These are phyloP conservation scores for Acanthisitta chloris DNA, from an alignment of 2,113 vertebrate genomes.

Conservation along the genomic window DNA sequence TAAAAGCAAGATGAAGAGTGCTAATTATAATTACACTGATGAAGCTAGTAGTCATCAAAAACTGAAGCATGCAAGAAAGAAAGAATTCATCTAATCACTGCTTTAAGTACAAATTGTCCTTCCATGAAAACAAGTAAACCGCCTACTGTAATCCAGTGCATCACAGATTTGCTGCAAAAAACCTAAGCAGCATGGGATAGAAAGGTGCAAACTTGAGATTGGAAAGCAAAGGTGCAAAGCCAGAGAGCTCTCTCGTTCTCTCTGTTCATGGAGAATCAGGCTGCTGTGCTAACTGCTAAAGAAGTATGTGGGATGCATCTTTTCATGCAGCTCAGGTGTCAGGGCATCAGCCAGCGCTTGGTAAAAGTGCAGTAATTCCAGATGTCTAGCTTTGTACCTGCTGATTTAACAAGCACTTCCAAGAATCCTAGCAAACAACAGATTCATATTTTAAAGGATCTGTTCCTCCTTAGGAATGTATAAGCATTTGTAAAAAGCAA, in stretches of 20 bases:
- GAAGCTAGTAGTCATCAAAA: conserved; percentile 83
- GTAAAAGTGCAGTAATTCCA: background rate
- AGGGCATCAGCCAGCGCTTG: background rate
- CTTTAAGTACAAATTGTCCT: conserved; percentile 72
- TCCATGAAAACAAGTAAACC: conserved; percentile 67
- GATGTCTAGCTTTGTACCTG: background rate
- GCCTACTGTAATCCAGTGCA: conserved; percentile 45
- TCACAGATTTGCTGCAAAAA: conserved; percentile 27
- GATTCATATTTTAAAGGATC: conserved; percentile 13
- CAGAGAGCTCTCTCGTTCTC: conserved; percentile 22
- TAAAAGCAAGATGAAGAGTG: conserved; percentile 79
- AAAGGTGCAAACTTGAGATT: conserved; percentile 30
- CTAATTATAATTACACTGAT: conserved; percentile 88
- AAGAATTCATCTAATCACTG: conserved; percentile 66
- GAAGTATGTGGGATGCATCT: background rate
- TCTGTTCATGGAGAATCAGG: background rate
- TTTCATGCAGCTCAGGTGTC: conserved; percentile 41
- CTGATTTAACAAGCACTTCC: conserved; percentile 1
- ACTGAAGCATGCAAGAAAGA: conserved; percentile 67
- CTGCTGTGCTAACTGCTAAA: conserved; percentile 20
- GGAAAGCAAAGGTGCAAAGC: conserved; percentile 59
- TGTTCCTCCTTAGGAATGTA: background rate
- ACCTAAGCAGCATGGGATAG: background rate
- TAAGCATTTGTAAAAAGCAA: conserved; percentile 10
- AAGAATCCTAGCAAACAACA: background rate